phyloP scores from a whole-genome alignment of 2,113 vertebrate genomes.

The Monarcha castaneiventris region DNA sequence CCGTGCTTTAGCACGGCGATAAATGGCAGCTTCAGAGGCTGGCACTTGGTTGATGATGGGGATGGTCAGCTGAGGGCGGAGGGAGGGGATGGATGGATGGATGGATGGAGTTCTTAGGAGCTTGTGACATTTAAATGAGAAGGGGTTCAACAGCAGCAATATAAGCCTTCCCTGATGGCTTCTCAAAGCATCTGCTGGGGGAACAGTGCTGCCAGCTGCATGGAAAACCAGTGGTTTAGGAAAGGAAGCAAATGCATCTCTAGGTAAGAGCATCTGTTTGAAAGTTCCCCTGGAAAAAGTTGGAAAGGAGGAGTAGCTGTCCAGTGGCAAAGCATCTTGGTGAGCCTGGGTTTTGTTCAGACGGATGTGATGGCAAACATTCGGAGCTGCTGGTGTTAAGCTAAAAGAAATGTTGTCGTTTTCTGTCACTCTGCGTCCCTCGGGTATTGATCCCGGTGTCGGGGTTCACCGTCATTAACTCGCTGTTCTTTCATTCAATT shows the following conservation, averaged over 20 bases:
- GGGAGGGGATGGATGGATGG: too few species aligned
- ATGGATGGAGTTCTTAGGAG: not conserved
- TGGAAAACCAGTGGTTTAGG: not conserved
- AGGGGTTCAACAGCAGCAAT: not conserved
- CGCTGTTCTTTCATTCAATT: not conserved
- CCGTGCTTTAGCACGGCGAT: not conserved
- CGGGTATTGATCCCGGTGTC: not conserved
- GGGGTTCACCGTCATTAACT: not conserved
- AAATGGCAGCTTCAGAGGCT: not conserved
- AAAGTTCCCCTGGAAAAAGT: not conserved
- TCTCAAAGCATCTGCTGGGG: not conserved
- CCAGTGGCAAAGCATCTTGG: not conserved
- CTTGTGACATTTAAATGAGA: not conserved
- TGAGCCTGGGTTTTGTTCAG: not conserved
- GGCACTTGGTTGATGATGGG: not conserved
- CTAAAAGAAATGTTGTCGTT: not conserved
- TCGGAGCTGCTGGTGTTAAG: not conserved
- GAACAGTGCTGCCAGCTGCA: not conserved
- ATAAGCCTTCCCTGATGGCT: not conserved
- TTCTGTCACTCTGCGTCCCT: not conserved
- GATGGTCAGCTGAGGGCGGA: not conserved
- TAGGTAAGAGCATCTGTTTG: not conserved
- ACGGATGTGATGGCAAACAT: not conserved
- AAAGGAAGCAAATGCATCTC: not conserved
- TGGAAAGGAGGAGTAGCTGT: constrained; percentile 4